Evolutionary conservation across 1,140 invertebrate species (phyloP).

Genomic region (Drosophila sproati): DNA sequence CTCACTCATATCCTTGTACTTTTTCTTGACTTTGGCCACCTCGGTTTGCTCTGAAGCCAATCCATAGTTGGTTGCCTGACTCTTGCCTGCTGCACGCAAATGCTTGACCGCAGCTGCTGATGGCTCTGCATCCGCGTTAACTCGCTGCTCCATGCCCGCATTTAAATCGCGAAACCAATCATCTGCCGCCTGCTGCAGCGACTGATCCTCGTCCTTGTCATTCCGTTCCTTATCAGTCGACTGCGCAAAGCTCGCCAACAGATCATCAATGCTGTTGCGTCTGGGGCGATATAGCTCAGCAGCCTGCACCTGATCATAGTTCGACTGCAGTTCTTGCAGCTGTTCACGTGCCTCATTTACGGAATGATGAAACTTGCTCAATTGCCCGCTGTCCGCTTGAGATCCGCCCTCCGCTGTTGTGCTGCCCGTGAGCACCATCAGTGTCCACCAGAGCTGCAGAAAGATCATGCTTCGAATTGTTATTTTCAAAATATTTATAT

Average conservation of each 20-base stretch:
- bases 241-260: slow-evolving; percentile 58
- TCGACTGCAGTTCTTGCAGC: slow-evolving; percentile 40
- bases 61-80: slow-evolving; percentile 15
- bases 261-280: slow-evolving; percentile 59
- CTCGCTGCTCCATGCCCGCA: background rate
- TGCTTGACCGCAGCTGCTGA: slow-evolving; percentile 2
- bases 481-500: slow-evolving; percentile 35
- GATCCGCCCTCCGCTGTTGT: background rate
- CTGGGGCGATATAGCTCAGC: slow-evolving; percentile 30
- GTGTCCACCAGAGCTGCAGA: slow-evolving; percentile 60
- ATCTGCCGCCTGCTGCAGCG: slow-evolving; percentile 46
- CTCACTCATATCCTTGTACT: slow-evolving; percentile 39
- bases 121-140: background rate
- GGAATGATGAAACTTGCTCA: slow-evolving; percentile 43
- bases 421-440: slow-evolving; percentile 46
- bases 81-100: background rate
- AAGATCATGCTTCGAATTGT: slow-evolving; percentile 44
- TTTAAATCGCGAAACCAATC: slow-evolving; percentile 59
- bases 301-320: slow-evolving; percentile 30
- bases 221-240: background rate
- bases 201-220: slow-evolving; percentile 8
- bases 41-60: slow-evolving; percentile 40
- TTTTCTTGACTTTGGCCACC: slow-evolving; percentile 53
- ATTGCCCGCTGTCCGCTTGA: slow-evolving; percentile 11
- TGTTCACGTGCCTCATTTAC: slow-evolving; percentile 49